Evolutionary conservation across 2,888 invertebrate species (phyloP).

Genomic region (Periphyllus acericola): DNA sequence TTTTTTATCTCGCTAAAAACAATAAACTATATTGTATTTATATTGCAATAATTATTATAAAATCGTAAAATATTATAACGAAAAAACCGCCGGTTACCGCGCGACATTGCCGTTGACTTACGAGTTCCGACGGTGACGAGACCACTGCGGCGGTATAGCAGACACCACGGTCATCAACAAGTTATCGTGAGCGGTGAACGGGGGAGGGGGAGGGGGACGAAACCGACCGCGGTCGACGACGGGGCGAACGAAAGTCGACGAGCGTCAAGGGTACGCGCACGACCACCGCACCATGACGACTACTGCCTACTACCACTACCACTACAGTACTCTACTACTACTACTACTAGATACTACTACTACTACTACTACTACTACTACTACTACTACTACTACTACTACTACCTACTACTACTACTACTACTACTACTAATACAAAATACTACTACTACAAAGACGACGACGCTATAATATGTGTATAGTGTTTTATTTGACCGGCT

Average conservation of each 20-base stretch:
- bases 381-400: slow-evolving; percentile 1
- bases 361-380: slow-evolving; percentile 3
- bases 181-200: slow-evolving; percentile 15
- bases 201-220: background rate
- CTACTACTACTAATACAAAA: background rate
- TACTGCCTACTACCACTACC: slow-evolving; percentile 12
- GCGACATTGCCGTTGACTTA: background rate
- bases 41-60: no score
- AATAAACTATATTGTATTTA: no score
- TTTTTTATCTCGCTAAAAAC: no score
- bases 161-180: slow-evolving; percentile 52
- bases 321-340: background rate
- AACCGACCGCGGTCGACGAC: background rate
- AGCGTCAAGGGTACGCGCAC: slow-evolving; percentile 49
- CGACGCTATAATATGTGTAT: background rate
- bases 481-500: slow-evolving; percentile 51
- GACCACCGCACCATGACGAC: slow-evolving; percentile 61
- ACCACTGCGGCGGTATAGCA: background rate
- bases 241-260: slow-evolving; percentile 45
- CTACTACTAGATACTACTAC: background rate
- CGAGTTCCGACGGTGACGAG: background rate
- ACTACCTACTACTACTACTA: background rate
- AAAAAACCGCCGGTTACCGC: background rate
- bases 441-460: slow-evolving; percentile 7
- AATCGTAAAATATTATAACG: background rate